Base-by-base conservation (phyloP, 2,797 vertebrate species). In the Oreochromis mossambicus region DNA sequence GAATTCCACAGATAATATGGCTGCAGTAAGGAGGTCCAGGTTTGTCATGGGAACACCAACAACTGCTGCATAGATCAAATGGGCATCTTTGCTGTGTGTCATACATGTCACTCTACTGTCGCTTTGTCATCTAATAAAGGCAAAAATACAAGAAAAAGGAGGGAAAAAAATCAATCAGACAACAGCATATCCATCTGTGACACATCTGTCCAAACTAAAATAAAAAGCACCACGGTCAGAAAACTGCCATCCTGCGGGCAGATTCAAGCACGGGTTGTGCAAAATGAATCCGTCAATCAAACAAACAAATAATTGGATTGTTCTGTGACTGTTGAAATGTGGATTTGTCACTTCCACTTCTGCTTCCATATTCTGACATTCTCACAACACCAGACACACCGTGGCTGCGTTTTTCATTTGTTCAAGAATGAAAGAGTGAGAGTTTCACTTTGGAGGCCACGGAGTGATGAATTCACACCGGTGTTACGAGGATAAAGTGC, bases 261-360 rank as follows among this genome's bases (percentile, higher is more conserved):
- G 58, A 66, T 48, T 66, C 34, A 24, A 43, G 34, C 54, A 5
- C 24, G 4, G 50, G 46, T 36, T 83, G 56, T 10, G 50, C 13
- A 24, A 77, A 88, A 87, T 85, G 48, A 90, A 83, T 76, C 82
- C 3, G 51, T 90, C 91, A 88, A n/a, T 92, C 89, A 90, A 80
- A 78, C 50, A 9, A 77, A 80, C 13, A 51, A 78, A 80, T 73
- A 34, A 61, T 32, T 77, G 36, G 15, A 80, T 77, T 77, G 14
- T 61, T 89, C 79, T 79, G 48, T 41, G 70, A 43, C 61, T 70
- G 26, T 3, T 77, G 51, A 51, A 68, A 76, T 41, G 77, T 76
- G 52, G 32, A 73, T 73, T 55, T 26, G 77, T 80, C 7, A 5
- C 56, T 29, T 66, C 5, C 43, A 12, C 8, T 52, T 78, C 19